Conservation (phyloP, 2,113 vertebrate species). For the Apteryx owenii region DNA sequence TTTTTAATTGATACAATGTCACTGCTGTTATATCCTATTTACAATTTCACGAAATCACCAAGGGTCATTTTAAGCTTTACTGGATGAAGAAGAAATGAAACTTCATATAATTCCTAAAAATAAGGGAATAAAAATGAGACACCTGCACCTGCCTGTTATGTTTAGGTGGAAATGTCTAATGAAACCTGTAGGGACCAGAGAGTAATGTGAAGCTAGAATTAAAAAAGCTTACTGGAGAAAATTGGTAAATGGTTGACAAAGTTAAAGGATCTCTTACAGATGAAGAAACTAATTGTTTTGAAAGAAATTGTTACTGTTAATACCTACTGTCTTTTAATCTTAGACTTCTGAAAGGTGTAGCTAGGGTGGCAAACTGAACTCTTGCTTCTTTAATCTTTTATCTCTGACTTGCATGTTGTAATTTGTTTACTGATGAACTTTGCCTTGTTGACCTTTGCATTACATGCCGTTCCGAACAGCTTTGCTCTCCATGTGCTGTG, state of each 20-base stretch:
- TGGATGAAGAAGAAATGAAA: not conserved
- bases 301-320: not conserved
- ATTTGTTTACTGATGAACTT: conserved; percentile 37
- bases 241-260: not conserved
- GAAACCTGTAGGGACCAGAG: not conserved
- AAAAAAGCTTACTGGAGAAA: not conserved
- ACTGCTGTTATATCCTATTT: not conserved
- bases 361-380: not conserved
- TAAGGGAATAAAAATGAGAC: not conserved
- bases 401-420: not conserved
- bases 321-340: not conserved
- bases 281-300: not conserved
- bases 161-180: not conserved
- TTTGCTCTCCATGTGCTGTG: not conserved
- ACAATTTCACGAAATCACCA: not conserved
- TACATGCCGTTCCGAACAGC: not conserved
- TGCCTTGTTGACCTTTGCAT: conserved; percentile 46
- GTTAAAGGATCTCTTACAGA: not conserved
- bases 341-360: not conserved
- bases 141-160: not conserved
- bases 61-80: not conserved
- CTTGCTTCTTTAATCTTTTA: not conserved
- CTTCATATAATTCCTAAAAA: not conserved
- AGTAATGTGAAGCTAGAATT: not conserved
- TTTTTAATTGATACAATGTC: not conserved